Conservation (phyloP, 1,140 invertebrate genomes). For the Pygmarrhopalites habei region DNA sequence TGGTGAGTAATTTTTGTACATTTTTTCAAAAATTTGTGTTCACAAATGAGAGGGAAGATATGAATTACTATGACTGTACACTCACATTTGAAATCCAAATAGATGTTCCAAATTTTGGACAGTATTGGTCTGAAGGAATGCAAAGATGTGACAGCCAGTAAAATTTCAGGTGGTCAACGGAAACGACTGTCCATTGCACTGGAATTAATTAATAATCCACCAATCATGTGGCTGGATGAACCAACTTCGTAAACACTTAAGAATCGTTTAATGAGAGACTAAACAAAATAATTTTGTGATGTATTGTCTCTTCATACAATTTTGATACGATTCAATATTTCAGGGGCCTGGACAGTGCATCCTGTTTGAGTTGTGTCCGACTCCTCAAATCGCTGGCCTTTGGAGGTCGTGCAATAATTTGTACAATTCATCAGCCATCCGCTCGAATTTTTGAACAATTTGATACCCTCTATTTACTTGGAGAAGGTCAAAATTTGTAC, state of each 20-base stretch:
- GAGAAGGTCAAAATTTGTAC: constrained; percentile 87
- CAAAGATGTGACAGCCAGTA: constrained; percentile 65
- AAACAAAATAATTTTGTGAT: too few species aligned
- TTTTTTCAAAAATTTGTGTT: too few species aligned
- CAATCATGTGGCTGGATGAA: constrained; percentile 95
- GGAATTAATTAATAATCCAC: constrained; percentile 90
- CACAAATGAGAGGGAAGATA: too few species aligned
- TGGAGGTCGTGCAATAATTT: constrained; percentile 86
- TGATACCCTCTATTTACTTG: constrained; percentile 81
- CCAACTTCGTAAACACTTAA: constrained; percentile 73
- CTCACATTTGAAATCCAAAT: too few species aligned
- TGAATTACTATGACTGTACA: too few species aligned
- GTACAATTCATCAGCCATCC: constrained; percentile 94
- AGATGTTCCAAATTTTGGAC: constrained; percentile 86
- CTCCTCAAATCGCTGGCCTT: constrained; percentile 67
- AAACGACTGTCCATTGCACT: constrained; percentile 88
- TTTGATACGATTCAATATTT: too few species aligned
- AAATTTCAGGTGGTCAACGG: constrained; percentile 84
- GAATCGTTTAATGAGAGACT: too few species aligned
- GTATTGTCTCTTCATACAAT: too few species aligned
- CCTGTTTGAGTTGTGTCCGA: constrained; percentile 39
- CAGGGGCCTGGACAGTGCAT: constrained; percentile 36
- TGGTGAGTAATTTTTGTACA: too few species aligned
- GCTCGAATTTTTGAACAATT: constrained; percentile 93
- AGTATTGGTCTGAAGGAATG: constrained; percentile 77